Evolutionary conservation across 2,113 vertebrate species (phyloP), one percentile per base, ranked within the genome.

Genomic region (Epinephelus lanceolatus): DNA sequence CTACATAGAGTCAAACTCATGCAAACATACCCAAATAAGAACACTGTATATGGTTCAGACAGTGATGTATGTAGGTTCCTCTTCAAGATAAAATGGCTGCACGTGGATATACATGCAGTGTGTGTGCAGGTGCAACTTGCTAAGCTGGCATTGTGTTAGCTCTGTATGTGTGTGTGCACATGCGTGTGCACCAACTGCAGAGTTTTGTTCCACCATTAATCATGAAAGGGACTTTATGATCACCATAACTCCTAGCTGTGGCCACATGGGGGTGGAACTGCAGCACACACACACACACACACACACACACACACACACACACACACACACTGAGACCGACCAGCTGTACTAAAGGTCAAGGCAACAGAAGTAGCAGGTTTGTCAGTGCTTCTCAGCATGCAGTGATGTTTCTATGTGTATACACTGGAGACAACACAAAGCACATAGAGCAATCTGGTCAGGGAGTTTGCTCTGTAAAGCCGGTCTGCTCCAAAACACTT

Each of bases 181-280:
- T 67, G 57, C 40, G 51, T 56, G 40, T 57, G 78, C 27, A 56
- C 63, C 80, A 63, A 87, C 78, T 90, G 77, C 78, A 71, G 83
- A 76, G 68, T 65, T 80, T 57, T 82, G 80, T 18, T 73, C 83
- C n/a, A 87, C 83, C 88, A 92, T 94, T 90, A 88, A 94, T 95
- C 94, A 93, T 67, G 59, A 55, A 40, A 37, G 73, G 73, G 85
- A 81, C 84, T 90, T 91, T 87, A 88, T 87, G 73, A 87, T 81
- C 79, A 33, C 75, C 70, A 68, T 81, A 79, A 85, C 75, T 86
- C 82, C 73, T 86, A 82, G 57, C 30, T 84, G 59, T 75, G 65
- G 84, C 84, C 89, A 67, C 89, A 77, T 72, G 81, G 75, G 88
- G 82, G 51, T 71, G 75, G 71, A 45, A 89, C 85, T 86, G 82